Evolutionary conservation across 1,140 invertebrate genomes (phyloP).

Genomic region (Drosophila funebris): DNA sequence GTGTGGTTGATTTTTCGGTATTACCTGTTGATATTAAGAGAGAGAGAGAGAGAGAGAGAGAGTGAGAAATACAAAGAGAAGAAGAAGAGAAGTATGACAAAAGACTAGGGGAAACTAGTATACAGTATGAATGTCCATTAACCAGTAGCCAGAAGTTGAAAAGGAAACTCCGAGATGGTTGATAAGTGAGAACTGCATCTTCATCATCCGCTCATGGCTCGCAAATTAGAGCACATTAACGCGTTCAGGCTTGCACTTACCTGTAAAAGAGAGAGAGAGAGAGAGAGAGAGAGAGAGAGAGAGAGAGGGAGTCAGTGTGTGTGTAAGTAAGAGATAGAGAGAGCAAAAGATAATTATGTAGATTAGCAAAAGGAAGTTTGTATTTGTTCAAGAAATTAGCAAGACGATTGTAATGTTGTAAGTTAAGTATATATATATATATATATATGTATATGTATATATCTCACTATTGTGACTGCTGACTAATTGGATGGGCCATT

Average conservation of each 20-base stretch:
- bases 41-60: slow-evolving; percentile 20
- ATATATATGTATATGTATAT: slow-evolving; percentile 1
- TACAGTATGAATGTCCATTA: slow-evolving; percentile 43
- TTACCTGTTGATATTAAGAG: slow-evolving; percentile 64
- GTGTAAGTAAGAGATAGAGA: slow-evolving; percentile 4
- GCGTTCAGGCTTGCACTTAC: slow-evolving; percentile 54
- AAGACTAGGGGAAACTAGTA: slow-evolving; percentile 8
- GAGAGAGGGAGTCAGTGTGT: background rate
- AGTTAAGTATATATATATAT: background rate
- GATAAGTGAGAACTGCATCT: slow-evolving; percentile 19
- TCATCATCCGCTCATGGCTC: slow-evolving; percentile 47
- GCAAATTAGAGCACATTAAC: slow-evolving; percentile 79
- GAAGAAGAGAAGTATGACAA: background rate
- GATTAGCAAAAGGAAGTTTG: slow-evolving; percentile 69
- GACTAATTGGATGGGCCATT: slow-evolving; percentile 61
- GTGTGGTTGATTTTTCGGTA: slow-evolving; percentile 53
- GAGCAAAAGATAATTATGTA: slow-evolving; percentile 57
- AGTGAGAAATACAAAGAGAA: too few species aligned
- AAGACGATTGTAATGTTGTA: slow-evolving; percentile 39
- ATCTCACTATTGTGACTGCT: slow-evolving; percentile 33
- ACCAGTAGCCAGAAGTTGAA: slow-evolving; percentile 43
- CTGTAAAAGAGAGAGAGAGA: slow-evolving; percentile 36
- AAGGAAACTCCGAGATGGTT: background rate
- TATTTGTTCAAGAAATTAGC: slow-evolving; percentile 73
- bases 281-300: slow-evolving; percentile 30